Evolutionary conservation across 2,113 vertebrate genomes (phyloP), one percentile per base, ranked within the genome.

Genomic region (Ochotona curzoniae): DNA sequence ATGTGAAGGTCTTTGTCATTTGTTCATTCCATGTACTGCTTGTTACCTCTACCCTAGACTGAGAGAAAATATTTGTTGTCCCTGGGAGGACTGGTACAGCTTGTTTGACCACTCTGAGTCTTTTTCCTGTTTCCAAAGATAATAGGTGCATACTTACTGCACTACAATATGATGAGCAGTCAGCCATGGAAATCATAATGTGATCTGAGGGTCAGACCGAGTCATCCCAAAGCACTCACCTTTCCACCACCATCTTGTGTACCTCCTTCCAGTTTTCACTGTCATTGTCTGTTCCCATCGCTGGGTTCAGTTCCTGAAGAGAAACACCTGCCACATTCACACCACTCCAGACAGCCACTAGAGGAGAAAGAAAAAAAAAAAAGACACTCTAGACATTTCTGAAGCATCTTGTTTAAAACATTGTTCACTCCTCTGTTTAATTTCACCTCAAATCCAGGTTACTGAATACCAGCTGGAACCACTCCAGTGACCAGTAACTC

Each of bases 301-400:
- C 98, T 30, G 99, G 99, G 83, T 99, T 99, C 93, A 99, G 98
- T 32, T 99, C 98, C 98, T 99, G 99, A 61, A 99, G 98, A 90
- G 97, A 98, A 91, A 99, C 99, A 0, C 99, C 99, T 1, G 99
- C 99, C 67, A 99, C 99, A 0, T 99, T 99, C 1, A 99, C 97
- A 0, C 99, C 99, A 0, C 99, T 99, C 99, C 99, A 99, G 63
- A 99, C 99, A 7, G 99, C 98, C 96, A 99, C 99, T 99, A 96
- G 23, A 30, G 82, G 14, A 47, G 44, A 90, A n/a, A 89, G 74
- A 86, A 28, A 69, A 28, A 63, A 10, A 13, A 8, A 15, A 60
- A 0, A 54, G 23, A 81, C 12, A 83, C 30, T 28, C 25, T 8
- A 96, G 5, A 32, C 35, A n/a, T 64, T 80, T 67, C 85, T 44